phyloP scores from a whole-genome alignment of 2,113 vertebrate genomes.

The Poicephalus meyeri region DNA sequence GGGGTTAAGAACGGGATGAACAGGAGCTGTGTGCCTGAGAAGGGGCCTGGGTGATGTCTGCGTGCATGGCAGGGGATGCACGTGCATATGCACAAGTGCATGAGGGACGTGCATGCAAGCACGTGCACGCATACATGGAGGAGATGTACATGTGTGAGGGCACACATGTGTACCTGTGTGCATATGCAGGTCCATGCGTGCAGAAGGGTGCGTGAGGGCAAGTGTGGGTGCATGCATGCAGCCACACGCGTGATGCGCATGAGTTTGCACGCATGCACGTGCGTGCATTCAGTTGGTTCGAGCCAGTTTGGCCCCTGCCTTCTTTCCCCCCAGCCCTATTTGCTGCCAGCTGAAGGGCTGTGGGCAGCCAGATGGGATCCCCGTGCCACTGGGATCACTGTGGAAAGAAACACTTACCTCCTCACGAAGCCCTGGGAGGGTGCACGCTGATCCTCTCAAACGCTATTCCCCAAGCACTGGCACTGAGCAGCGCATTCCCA shows the following conservation, averaged over 20 bases:
- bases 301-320: too few species aligned
- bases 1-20: neutral
- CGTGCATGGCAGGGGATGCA: neutral
- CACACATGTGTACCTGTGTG: too few species aligned
- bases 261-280: too few species aligned
- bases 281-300: accelerated
- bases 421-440: accelerated
- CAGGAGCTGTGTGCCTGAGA: neutral
- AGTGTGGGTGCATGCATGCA: accelerated
- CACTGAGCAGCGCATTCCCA: accelerated
- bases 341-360: neutral
- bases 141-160: too few species aligned
- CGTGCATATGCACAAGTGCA: neutral
- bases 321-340: neutral
- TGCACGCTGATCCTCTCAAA: accelerated
- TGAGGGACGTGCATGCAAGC: too few species aligned
- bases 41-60: neutral
- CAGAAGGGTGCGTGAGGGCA: too few species aligned
- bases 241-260: too few species aligned
- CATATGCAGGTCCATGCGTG: too few species aligned
- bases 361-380: neutral
- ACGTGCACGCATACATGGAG: too few species aligned
- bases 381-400: accelerated
- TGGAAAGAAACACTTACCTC: neutral
- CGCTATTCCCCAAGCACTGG: accelerated